Evolutionary conservation across 2,113 vertebrate species (phyloP).

Genomic region (Atherinomorus stipes): DNA sequence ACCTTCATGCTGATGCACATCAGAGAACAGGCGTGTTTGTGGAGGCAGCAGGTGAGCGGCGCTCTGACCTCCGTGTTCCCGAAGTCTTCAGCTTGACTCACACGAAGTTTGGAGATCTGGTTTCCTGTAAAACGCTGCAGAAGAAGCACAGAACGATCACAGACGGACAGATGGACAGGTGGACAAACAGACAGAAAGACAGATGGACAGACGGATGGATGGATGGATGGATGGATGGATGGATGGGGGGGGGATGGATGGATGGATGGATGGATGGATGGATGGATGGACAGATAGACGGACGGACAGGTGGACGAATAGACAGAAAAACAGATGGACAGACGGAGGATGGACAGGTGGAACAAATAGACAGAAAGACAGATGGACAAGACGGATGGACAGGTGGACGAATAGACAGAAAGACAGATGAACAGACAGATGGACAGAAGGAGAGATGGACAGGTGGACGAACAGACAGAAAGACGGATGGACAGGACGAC

Average conservation of each 20-base stretch:
- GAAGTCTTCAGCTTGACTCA: conserved; percentile 83
- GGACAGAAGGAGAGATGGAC: neutral
- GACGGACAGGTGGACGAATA: neutral
- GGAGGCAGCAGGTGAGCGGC: accelerated
- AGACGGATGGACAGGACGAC: neutral
- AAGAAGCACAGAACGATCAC: neutral
- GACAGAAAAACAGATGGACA: neutral
- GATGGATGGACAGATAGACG: neutral
- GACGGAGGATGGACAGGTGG: too few species aligned
- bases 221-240: neutral
- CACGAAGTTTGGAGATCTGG: conserved; percentile 93
- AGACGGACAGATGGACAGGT: too few species aligned
- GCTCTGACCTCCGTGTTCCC: conserved; percentile 87
- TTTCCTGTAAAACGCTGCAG: conserved; percentile 95
- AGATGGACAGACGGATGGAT: neutral
- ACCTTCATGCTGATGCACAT: neutral
- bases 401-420: neutral
- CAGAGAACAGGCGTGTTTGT: neutral
- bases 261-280: neutral
- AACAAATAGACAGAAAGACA: too few species aligned
- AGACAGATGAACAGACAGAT: neutral
- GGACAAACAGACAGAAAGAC: too few species aligned
- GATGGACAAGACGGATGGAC: neutral
- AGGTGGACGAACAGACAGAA: too few species aligned
- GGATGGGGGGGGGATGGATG: too few species aligned